Evolutionary conservation across 2,113 vertebrate species (phyloP), one percentile per base, ranked within the genome.

Genomic region (Muntiacus reevesi): DNA sequence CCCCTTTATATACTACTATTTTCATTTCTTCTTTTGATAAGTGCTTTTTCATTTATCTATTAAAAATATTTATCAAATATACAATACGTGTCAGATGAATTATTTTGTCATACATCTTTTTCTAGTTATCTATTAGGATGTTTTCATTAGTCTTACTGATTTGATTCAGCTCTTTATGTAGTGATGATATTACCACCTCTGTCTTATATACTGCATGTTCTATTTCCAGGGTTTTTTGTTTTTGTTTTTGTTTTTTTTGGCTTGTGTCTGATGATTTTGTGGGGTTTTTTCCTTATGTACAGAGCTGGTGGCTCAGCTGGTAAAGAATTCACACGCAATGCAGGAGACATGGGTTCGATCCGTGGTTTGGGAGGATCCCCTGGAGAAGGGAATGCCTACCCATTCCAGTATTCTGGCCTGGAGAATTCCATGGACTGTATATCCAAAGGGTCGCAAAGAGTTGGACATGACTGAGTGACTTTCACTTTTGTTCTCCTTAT

Each of bases 1-100:
- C 5, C 16, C 3, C 50, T 47, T 50, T n/a, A 30, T 57, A n/a
- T 78, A 45, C 93, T 94, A 40, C 6, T 45, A 55, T 28, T 87
- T 74, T 90, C 30, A 78, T 62, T 40, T 82, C 36, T 91, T 78
- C 36, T 94, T 92, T 59, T 94, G 54, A 76, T 15, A 82, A n/a
- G 14, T 79, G 12, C 4, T 71, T 64, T 85, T 71, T 60, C 36
- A 74, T 55, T 59, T 91, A 50, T 62, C 71, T 10, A 45, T 7
- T 62, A 84, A 83, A 57, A 64, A 50, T 87, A 78, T 50, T 95
- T 84, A 36, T 43, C 30, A 11, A 59, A n/a, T 50, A 79, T 2
- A 60, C 59, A 86, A 28, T 10, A 59, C 7, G 6, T 85, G 16
- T 67, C 43, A 92, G 40, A 54, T 27, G 17, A 5, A 60, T 74